Base-by-base conservation (phyloP, 2,113 vertebrate species). In the Neotoma lepida region DNA sequence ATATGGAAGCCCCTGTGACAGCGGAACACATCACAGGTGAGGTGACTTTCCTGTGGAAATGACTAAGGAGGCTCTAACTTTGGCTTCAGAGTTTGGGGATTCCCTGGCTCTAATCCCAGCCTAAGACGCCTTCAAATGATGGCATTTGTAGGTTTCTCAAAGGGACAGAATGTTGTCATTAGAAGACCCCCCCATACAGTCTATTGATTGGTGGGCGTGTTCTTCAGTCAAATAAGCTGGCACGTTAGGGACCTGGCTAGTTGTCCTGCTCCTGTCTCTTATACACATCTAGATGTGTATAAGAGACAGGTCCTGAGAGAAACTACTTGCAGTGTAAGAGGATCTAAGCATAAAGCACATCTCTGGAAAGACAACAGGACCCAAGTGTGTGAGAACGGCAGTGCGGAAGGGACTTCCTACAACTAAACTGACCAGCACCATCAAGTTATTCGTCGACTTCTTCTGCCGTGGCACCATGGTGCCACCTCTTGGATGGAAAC, bases 401-500 rank as follows among this genome's bases (percentile, higher is more conserved):
- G 30, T 39, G 13, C 41, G 10, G 61, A 58, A 76, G 9, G 24
- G 33, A 15, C 15, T 58, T 81, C 71, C 51, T 49, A 3, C n/a
- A 88, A 63, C 2, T 9, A 5, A 44, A 24, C 46, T 10, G 63
- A 28, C 66, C 44, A 54, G 54, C 41, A 58, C 70, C 22, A 33
- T 41, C 74, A 80, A 44, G 58, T 5, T 28, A 4, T 1, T 18
- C 2, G 8, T n/a, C n/a, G 2, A 77, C 89, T 86, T 89, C 89
- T 86, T 89, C 85, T 89, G 54, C 54, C 61, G 20, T 9, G 54
- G 73, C 3, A 1, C 54, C 33, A 82, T 24, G 24, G 66, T 64
- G 96, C 92, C 95, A 89, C 63, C 96, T 96, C 66, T 49, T 84
- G 96, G 94, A 82, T 18, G 6, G 35, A 56, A 68, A 41, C 1